Percentiles rank a stretch among this genome's conserved stretches.
phyloP scores from a whole-genome alignment of 37 sponge, comb jelly and placozoan species.

The Beroe forskalii region DNA sequence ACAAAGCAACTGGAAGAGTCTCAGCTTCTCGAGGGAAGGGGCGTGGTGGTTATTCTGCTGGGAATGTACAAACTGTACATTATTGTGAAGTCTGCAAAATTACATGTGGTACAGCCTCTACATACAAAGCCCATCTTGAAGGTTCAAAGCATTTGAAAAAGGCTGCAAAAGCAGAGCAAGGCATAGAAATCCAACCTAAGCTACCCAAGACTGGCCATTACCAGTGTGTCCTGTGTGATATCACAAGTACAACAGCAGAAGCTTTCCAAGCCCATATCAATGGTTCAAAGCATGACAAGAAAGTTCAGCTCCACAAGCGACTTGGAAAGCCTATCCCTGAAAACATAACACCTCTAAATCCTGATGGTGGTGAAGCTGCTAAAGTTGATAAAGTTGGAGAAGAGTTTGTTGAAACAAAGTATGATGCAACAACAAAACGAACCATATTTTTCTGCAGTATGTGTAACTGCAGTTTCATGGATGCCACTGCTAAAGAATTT shows the following conservation, averaged over 20 bases:
- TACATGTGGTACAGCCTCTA: conserved; percentile 75
- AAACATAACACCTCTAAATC: conserved; percentile 49
- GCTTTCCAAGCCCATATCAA: conserved; percentile 82
- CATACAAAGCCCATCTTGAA: conserved; percentile 84
- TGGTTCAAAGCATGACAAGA: conserved; percentile 85
- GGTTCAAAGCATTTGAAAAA: conserved; percentile 89
- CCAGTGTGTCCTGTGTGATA: conserved; percentile 86
- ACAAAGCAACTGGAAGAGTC: conserved; percentile 45
- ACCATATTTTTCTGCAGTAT: conserved; percentile 58
- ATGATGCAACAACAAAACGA: conserved; percentile 57
- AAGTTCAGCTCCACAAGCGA: conserved; percentile 70
- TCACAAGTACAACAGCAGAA: conserved; percentile 80
- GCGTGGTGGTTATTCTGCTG: not conserved
- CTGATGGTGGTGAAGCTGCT: not conserved
- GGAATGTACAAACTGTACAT: conserved; percentile 44
- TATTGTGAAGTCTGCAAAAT: conserved; percentile 88
- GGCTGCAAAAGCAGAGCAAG: conserved; percentile 62
- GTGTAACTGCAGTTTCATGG: conserved; percentile 63
- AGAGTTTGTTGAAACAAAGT: conserved; percentile 30
- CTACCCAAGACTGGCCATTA: conserved; percentile 30
- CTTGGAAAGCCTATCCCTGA: conserved; percentile 89
- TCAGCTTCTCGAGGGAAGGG: not conserved
- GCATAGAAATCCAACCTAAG: not conserved
- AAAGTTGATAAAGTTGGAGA: conserved; percentile 63
- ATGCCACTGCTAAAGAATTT: conserved; percentile 58